Percentiles rank a stretch among this genome's conserved stretches.
Evolutionary conservation across 2,888 invertebrate species (phyloP).

Genomic region (Tillus elongatus): DNA sequence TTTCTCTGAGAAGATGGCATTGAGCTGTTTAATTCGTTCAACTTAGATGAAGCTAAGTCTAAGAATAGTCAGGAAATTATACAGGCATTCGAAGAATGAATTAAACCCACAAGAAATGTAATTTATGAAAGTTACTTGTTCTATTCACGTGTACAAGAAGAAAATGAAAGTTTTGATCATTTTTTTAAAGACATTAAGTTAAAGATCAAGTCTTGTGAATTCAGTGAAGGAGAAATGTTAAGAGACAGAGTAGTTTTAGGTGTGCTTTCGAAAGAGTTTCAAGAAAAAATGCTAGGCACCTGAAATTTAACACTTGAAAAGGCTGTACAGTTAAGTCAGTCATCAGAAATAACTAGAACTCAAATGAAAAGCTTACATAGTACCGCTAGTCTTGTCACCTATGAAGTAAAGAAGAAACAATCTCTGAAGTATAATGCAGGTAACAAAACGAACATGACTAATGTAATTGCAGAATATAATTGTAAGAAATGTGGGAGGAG

Average conservation of each 20-base stretch:
- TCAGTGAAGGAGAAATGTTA: slow-evolving; percentile 2
- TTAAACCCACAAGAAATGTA: background rate
- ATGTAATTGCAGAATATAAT: too few species aligned
- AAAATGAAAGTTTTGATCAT: background rate
- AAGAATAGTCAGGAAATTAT: background rate
- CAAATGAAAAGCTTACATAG: background rate
- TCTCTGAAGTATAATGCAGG: too few species aligned
- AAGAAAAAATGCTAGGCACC: background rate
- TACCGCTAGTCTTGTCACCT: too few species aligned
- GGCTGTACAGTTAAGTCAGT: background rate
- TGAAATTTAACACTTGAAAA: background rate
- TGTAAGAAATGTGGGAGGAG: too few species aligned
- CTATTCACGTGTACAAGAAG: background rate
- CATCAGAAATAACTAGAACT: background rate
- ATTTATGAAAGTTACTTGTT: slow-evolving; percentile 1
- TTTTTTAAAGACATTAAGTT: slow-evolving; percentile 2
- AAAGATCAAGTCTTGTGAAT: background rate
- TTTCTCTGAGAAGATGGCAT: background rate
- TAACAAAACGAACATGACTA: too few species aligned
- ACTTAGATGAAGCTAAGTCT: background rate
- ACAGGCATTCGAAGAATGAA: background rate
- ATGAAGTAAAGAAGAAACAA: too few species aligned
- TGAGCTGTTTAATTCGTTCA: slow-evolving; percentile 1
- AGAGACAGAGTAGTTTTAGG: background rate
- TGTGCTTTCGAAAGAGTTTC: background rate